Evolutionary conservation across 2,797 vertebrate species (phyloP).

Genomic region (Hafferia zeledoni): DNA sequence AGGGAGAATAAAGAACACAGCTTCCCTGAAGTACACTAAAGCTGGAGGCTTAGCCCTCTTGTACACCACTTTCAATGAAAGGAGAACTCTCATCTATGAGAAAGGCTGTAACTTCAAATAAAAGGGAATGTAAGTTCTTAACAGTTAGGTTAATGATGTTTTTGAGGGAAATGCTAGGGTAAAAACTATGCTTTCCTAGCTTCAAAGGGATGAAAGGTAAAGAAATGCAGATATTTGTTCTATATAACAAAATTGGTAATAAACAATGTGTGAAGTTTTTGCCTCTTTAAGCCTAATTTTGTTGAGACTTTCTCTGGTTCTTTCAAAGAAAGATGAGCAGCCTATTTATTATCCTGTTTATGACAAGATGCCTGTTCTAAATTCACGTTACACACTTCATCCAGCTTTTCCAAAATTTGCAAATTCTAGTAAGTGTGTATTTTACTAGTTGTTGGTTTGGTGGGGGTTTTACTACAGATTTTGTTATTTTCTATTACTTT

Average conservation of each 20-base stretch:
- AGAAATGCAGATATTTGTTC: neutral
- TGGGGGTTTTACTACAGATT: neutral
- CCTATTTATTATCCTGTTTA: neutral
- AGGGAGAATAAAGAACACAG: neutral
- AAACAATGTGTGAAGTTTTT: neutral
- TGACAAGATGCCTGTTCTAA: neutral
- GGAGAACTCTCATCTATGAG: neutral
- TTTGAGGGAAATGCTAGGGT: neutral
- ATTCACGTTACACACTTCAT: neutral
- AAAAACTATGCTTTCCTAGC: neutral
- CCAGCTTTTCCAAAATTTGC: neutral
- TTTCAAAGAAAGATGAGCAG: neutral
- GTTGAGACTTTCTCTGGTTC: neutral
- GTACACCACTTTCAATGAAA: neutral
- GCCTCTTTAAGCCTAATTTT: neutral
- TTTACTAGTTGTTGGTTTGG: neutral
- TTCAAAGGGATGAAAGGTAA: neutral
- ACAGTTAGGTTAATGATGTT: neutral
- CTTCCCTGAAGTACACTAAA: neutral
- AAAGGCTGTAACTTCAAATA: neutral
- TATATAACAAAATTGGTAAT: neutral
- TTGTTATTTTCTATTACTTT: neutral
- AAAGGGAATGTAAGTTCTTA: neutral
- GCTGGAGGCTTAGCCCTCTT: neutral
- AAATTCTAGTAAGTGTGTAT: neutral